Evolutionary conservation across 2,797 vertebrate species (phyloP).

Genomic region (Acanthiza pusilla): DNA sequence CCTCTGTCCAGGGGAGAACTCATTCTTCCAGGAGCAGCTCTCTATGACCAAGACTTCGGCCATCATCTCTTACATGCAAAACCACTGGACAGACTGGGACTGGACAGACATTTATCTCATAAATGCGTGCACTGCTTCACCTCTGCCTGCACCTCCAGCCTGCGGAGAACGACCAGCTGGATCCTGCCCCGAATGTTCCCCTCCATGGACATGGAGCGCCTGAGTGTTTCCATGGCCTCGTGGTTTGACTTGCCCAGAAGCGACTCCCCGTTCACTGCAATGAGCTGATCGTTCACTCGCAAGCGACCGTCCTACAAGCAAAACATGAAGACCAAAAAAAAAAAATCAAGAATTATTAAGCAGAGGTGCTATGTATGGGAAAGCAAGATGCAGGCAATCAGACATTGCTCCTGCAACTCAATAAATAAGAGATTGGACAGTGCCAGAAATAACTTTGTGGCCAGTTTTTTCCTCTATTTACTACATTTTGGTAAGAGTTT

Average conservation of each 20-base stretch:
- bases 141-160: conserved; percentile 66
- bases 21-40: neutral
- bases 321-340: neutral
- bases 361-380: neutral
- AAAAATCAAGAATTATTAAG: neutral
- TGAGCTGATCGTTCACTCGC: conserved; percentile 89
- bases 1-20: neutral
- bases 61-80: neutral
- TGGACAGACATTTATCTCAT: neutral
- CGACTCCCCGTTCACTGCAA: conserved; percentile 92
- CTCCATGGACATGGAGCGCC: conserved; percentile 96
- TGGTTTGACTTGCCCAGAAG: conserved; percentile 91
- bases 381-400: neutral
- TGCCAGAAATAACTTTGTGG: neutral
- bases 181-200: conserved; percentile 92
- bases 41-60: neutral
- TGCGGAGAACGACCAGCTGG: conserved; percentile 88
- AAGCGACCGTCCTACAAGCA: conserved; percentile 87
- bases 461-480: neutral
- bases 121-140: conserved; percentile 20
- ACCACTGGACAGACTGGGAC: neutral
- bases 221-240: conserved; percentile 93
- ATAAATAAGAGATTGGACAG: neutral
- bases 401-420: neutral
- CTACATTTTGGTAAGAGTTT: neutral